These are phyloP conservation scores for Coleophora deauratella DNA, from an alignment of 2,888 invertebrate genomes.

Conservation along the genomic window DNA sequence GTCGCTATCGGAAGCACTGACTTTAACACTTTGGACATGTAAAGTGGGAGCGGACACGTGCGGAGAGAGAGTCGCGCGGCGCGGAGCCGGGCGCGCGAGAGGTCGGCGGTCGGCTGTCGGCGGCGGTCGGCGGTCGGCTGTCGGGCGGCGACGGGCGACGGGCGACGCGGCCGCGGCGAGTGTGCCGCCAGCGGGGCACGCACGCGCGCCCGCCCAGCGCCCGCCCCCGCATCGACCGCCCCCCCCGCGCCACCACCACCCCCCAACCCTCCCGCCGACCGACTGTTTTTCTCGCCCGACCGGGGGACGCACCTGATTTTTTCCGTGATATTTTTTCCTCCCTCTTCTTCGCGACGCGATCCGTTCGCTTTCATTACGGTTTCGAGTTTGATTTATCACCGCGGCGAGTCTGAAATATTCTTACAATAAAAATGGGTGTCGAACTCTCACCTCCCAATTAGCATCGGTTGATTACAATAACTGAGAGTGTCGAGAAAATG, in stretches of 20 bases:
- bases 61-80: slow-evolving; percentile 53
- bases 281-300: slow-evolving; percentile 69
- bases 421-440: slow-evolving; percentile 63
- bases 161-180: slow-evolving; percentile 11
- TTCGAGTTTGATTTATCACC: slow-evolving; percentile 75
- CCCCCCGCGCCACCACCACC: slow-evolving; percentile 56
- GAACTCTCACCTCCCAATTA: slow-evolving; percentile 68
- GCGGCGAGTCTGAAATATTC: slow-evolving; percentile 69
- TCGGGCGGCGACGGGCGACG: slow-evolving; percentile 17
- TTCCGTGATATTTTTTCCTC: slow-evolving; percentile 74
- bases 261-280: slow-evolving; percentile 53
- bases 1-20: slow-evolving; percentile 68
- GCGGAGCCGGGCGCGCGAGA: slow-evolving; percentile 32
- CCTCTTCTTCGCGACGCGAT: slow-evolving; percentile 72
- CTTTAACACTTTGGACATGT: slow-evolving; percentile 70
- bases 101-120: slow-evolving; percentile 19
- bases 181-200: slow-evolving; percentile 32
- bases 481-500: slow-evolving; percentile 17
- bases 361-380: slow-evolving; percentile 75
- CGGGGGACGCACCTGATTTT: slow-evolving; percentile 74
- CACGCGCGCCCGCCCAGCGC: slow-evolving; percentile 54
- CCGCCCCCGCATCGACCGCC: slow-evolving; percentile 25
- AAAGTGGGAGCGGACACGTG: slow-evolving; percentile 54
- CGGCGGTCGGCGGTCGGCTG: slow-evolving; percentile 21
- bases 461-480: slow-evolving; percentile 59